Conservation (phyloP, 1,140 invertebrate genomes). For the Pogonus chalceus region DNA sequence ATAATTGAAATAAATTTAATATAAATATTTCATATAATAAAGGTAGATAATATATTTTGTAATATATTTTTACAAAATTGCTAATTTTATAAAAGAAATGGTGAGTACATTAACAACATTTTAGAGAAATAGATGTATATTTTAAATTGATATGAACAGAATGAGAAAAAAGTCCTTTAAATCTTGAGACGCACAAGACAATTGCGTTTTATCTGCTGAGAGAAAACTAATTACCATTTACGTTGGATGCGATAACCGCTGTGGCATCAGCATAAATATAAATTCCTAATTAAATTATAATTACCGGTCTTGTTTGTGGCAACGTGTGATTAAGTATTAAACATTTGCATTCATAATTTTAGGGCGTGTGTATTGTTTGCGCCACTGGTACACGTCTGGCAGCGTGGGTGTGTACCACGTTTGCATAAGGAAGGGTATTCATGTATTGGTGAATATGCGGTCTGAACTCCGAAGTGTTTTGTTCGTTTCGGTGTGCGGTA, state of each 20-base stretch:
- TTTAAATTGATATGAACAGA: too few relatives aligned
- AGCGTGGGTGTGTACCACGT: neutral
- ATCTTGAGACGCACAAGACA: neutral
- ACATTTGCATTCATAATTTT: slow-evolving; percentile 7
- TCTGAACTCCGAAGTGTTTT: neutral
- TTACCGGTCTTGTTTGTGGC: slow-evolving; percentile 1
- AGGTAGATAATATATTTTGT: too few relatives aligned
- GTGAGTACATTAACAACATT: too few relatives aligned
- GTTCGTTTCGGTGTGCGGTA: neutral
- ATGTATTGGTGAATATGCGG: neutral
- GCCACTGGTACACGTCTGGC: neutral
- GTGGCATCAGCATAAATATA: neutral
- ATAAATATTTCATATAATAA: too few relatives aligned
- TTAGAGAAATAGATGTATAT: too few relatives aligned
- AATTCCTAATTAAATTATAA: slow-evolving; percentile 7
- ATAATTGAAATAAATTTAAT: too few relatives aligned
- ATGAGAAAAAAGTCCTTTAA: too few relatives aligned
- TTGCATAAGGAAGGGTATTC: neutral
- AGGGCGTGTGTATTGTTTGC: slow-evolving; percentile 3
- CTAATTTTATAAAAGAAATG: too few relatives aligned
- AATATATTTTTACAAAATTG: too few relatives aligned
- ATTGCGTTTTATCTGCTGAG: neutral
- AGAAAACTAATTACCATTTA: neutral
- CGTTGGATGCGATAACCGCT: neutral
- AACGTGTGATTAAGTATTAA: slow-evolving; percentile 6